Percentiles rank a stretch among this genome's conserved stretches.
These are phyloP conservation scores for Xestoiulus laeticollis DNA, from an alignment of 2,888 invertebrate genomes.

Conservation along the genomic window DNA sequence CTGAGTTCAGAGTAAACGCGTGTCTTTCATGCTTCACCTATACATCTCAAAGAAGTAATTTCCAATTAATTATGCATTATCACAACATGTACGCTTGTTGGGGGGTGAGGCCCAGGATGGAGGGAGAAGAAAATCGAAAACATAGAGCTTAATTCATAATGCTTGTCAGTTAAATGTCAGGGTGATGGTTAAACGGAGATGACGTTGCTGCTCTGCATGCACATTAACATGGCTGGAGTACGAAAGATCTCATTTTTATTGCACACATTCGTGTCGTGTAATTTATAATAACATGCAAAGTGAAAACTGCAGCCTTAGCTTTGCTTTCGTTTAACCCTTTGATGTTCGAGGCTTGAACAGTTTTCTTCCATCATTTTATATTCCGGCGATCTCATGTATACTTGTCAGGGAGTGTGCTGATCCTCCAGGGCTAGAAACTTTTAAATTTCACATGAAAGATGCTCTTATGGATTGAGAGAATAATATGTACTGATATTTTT, in stretches of 20 bases:
- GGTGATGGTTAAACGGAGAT: neutral
- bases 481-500: neutral
- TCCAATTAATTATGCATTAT: slow-evolving; percentile 21
- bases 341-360: neutral
- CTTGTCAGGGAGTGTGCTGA: neutral
- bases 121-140: neutral
- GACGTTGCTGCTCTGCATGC: neutral
- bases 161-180: slow-evolving; percentile 21
- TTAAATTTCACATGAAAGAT: neutral
- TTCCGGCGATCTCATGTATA: neutral
- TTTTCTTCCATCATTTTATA: neutral
- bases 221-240: neutral
- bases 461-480: neutral
- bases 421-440: neutral
- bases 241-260: neutral
- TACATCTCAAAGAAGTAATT: neutral
- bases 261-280: neutral
- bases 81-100: slow-evolving; percentile 9
- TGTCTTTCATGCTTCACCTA: slow-evolving; percentile 21
- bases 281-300: neutral
- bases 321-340: neutral
- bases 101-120: neutral
- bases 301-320: neutral
- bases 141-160: neutral
- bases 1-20: neutral